Percentiles rank a stretch among this genome's conserved stretches.
phyloP scores from a whole-genome alignment of 2,797 vertebrate species.

The Brachyalestes nurse region DNA sequence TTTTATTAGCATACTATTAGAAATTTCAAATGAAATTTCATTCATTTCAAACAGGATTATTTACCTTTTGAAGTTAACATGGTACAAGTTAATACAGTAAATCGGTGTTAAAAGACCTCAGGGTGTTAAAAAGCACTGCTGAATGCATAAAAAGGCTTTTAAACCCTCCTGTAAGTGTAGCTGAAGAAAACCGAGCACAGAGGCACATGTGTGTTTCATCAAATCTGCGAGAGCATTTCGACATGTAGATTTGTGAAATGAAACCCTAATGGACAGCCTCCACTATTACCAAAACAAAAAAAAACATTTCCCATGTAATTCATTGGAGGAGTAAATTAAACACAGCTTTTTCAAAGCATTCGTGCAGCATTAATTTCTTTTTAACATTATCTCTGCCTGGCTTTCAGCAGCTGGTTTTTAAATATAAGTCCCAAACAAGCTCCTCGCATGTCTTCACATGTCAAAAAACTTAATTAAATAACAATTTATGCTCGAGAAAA shows the following conservation, averaged over 20 bases:
- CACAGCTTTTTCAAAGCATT: slow-evolving; percentile 61
- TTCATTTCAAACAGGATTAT: no score
- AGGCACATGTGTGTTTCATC: slow-evolving; percentile 65
- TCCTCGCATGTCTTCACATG: slow-evolving; percentile 28
- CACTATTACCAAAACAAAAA: slow-evolving; percentile 65
- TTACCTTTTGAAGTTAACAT: no score
- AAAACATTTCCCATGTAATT: slow-evolving; percentile 64
- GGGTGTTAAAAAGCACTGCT: slow-evolving; percentile 22
- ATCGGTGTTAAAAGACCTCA: no score
- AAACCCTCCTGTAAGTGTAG: not conserved
- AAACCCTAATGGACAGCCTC: slow-evolving; percentile 54
- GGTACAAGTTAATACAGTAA: no score
- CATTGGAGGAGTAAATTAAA: slow-evolving; percentile 68
- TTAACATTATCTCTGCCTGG: slow-evolving; percentile 69
- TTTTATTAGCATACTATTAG: no score
- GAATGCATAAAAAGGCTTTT: not conserved
- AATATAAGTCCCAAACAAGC: slow-evolving; percentile 12
- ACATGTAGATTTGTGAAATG: slow-evolving; percentile 70
- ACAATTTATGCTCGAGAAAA: slow-evolving; percentile 11
- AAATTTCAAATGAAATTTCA: no score
- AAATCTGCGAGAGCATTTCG: slow-evolving; percentile 56
- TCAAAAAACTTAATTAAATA: slow-evolving; percentile 26
- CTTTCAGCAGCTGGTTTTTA: slow-evolving; percentile 29
- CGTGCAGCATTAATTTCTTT: slow-evolving; percentile 63
- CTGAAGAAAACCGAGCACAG: slow-evolving; percentile 54